Evolutionary conservation across 2,888 invertebrate genomes (phyloP).

Genomic region (Andrena bucephala): DNA sequence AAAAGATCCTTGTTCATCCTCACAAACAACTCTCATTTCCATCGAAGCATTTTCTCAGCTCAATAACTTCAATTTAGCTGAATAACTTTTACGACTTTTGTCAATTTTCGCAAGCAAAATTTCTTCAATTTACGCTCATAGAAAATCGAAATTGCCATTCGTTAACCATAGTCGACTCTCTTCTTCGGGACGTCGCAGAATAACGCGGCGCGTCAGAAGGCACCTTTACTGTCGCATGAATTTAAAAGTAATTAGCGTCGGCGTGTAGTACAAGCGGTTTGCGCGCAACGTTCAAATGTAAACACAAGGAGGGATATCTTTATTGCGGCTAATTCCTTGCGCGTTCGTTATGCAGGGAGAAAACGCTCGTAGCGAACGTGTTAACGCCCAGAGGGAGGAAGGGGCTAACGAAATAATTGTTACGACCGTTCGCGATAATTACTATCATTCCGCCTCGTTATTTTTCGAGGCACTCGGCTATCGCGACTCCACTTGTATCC

Average conservation of each 20-base stretch:
- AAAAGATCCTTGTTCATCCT: too few species aligned
- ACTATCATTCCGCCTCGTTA: constrained; percentile 21
- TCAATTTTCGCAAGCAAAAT: too few species aligned
- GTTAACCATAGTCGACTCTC: neutral
- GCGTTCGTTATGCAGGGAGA: constrained; percentile 32
- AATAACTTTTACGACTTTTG: too few species aligned
- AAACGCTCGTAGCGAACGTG: constrained; percentile 13
- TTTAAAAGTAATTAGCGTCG: constrained; percentile 42
- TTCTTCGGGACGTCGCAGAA: neutral
- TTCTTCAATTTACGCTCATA: too few species aligned
- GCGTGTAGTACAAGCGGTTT: constrained; percentile 33
- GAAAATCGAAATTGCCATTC: too few species aligned
- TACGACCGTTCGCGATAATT: constrained; percentile 34
- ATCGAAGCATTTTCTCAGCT: too few species aligned
- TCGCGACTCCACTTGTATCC: neutral
- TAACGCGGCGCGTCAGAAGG: constrained; percentile 1
- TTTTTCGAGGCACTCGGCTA: neutral
- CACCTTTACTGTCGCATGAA: constrained; percentile 19
- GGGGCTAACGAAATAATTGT: constrained; percentile 27
- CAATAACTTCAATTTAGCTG: too few species aligned
- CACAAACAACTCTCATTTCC: too few species aligned
- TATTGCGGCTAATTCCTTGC: constrained; percentile 45
- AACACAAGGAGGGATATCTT: constrained; percentile 37
- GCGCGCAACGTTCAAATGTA: constrained; percentile 33
- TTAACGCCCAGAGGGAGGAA: neutral